Base-by-base conservation (phyloP, 2,113 vertebrate species). In the Noctilio leporinus region DNA sequence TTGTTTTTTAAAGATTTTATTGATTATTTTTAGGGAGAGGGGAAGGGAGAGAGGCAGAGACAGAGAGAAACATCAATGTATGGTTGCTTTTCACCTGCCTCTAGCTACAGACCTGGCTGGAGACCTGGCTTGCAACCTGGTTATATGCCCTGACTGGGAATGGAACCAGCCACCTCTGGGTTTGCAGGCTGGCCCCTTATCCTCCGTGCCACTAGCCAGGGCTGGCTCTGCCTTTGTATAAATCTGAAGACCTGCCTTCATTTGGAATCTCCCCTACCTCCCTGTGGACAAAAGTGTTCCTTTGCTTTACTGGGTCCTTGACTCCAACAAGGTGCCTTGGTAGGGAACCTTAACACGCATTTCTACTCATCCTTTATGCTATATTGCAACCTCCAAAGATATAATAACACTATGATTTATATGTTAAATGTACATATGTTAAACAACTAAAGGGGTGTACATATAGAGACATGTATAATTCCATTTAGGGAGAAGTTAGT, bases 351-450 rank as follows among this genome's bases (percentile, higher is more conserved):
- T 95, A 89, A 95, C 30, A 10, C 92, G 90, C 97, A 91, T 81
- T 95, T 94, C 96, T 53, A 24, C 49, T 55, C 93, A 86, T 96
- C 97, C 91, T 95, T 98, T 89, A 4, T 1, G 81, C 95, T 62
- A 49, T 53, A 95, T 55, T 96, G 95, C 97, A 95, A 97, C 96
- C 75, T 88, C 89, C 93, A 97, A 94, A 95, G 89, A 93, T 6
- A 95, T 65, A 90, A 93, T 76, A 86, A 97, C 85, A 95, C 64
- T 28, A 93, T 30, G 69, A 69, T 47, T 89, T 82, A 89, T 91
- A 89, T 82, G 94, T 57, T 91, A 67, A 72, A 83, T 72, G 88
- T 86, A 96, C 96, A 38, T 62, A 90, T 86, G 94, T 75, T 73
- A 59, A 86, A 84, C 33, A 40, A 1, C 45, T 26, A 59, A 38